Conservation (phyloP, 37 sponge, comb jelly and placozoan species). For the Sycon ciliatum region DNA sequence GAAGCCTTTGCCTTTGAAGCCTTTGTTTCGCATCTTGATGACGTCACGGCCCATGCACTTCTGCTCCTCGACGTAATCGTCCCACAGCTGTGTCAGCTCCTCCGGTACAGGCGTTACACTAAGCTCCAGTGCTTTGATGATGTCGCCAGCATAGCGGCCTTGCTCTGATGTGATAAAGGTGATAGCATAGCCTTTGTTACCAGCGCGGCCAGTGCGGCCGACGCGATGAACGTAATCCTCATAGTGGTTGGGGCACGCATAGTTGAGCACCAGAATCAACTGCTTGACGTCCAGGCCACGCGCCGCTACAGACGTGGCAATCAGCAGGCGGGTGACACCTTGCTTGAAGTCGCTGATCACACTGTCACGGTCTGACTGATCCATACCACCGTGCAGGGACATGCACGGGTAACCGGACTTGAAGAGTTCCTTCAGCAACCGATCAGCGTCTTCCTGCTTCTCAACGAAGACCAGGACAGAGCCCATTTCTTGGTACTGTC, state of each 20-base stretch:
- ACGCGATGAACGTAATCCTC: constrained; percentile 98
- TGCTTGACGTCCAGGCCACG: constrained; percentile 92
- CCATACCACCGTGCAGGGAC: constrained; percentile 90
- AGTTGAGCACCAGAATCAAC: constrained; percentile 86
- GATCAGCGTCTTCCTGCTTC: constrained; percentile 80
- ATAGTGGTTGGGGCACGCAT: constrained; percentile 97
- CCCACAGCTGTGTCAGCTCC: constrained; percentile 80
- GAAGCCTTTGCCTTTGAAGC: constrained; percentile 52
- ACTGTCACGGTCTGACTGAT: constrained; percentile 87
- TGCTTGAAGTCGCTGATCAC: constrained; percentile 90
- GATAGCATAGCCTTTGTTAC: constrained; percentile 87
- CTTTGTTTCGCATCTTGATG: constrained; percentile 30
- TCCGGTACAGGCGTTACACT: constrained; percentile 61
- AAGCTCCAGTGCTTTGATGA: constrained; percentile 82
- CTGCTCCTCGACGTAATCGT: constrained; percentile 51
- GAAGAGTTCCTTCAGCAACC: constrained; percentile 77
- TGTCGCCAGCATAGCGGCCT: constrained; percentile 61
- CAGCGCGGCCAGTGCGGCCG: constrained; percentile 96
- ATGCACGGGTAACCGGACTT: constrained; percentile 80
- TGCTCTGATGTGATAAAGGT: constrained; percentile 85
- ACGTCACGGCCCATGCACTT: constrained; percentile 42
- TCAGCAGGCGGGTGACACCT: constrained; percentile 52
- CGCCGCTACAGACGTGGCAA: constrained; percentile 95
- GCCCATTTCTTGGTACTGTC: constrained; percentile 75
- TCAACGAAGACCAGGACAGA: constrained; percentile 88